Conservation (phyloP, 2,797 vertebrate genomes). For the Channallabes apus region DNA sequence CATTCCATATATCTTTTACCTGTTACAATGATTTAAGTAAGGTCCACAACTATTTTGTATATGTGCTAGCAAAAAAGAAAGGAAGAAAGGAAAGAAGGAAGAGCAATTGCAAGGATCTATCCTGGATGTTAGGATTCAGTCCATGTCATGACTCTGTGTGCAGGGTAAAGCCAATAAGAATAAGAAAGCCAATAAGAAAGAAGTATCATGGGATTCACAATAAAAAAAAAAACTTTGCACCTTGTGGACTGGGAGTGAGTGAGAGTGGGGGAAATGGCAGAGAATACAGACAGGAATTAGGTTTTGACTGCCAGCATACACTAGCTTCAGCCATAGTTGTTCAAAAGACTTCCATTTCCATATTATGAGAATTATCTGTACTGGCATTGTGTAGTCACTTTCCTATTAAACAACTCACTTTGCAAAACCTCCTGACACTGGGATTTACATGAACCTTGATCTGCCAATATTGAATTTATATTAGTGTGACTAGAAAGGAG, state of each 20-base stretch:
- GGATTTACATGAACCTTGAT: slow-evolving; percentile 52
- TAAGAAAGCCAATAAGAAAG: slow-evolving; percentile 66
- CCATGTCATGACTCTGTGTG: slow-evolving; percentile 60
- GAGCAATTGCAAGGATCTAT: slow-evolving; percentile 7
- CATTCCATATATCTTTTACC: too few species aligned
- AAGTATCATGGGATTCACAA: slow-evolving; percentile 63
- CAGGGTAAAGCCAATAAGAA: slow-evolving; percentile 70
- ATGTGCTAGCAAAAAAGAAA: slow-evolving; percentile 37
- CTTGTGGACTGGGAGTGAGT: slow-evolving; percentile 13
- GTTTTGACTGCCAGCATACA: slow-evolving; percentile 63
- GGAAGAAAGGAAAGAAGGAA: slow-evolving; percentile 40
- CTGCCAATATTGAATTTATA: slow-evolving; percentile 52
- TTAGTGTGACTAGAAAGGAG: slow-evolving; percentile 1
- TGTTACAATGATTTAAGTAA: too few species aligned
- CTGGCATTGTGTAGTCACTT: slow-evolving; percentile 63
- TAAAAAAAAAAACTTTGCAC: slow-evolving; percentile 60
- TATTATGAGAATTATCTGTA: slow-evolving; percentile 61
- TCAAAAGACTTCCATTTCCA: slow-evolving; percentile 63
- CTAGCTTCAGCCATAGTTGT: slow-evolving; percentile 56
- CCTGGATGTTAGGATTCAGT: slow-evolving; percentile 69
- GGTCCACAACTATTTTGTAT: too few species aligned
- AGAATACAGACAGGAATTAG: slow-evolving; percentile 65
- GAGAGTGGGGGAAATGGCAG: slow-evolving; percentile 55
- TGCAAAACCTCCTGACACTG: slow-evolving; percentile 56
- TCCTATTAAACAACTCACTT: slow-evolving; percentile 55